A percentile compares a stretch with the other conserved stretches of the same genome.
phyloP scores from a whole-genome alignment of 2,113 vertebrate species.

The Quiscalus mexicanus region DNA sequence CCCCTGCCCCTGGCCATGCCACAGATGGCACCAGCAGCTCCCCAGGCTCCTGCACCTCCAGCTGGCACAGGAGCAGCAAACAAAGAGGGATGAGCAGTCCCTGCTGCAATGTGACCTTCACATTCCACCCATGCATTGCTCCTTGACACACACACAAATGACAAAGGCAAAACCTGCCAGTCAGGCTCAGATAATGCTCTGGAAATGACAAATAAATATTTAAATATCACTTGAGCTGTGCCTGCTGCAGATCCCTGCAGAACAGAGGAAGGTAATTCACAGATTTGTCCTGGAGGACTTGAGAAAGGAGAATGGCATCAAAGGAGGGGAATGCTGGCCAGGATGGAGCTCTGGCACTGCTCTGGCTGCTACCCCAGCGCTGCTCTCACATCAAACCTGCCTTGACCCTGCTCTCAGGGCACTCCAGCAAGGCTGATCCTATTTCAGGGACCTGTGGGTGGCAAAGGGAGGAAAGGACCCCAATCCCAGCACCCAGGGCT shows the following conservation, averaged over 20 bases:
- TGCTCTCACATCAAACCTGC: neutral
- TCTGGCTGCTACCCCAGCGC: neutral
- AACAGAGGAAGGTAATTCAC: neutral
- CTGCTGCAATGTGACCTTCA: slow-evolving; percentile 33
- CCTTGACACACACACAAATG: neutral
- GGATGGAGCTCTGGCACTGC: neutral
- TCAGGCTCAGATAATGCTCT: neutral
- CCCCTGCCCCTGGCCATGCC: neutral
- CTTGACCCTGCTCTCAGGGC: fast-evolving
- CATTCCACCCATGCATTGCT: neutral
- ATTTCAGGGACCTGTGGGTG: fast-evolving
- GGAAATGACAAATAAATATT: neutral
- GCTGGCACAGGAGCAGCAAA: neutral
- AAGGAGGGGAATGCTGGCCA: neutral
- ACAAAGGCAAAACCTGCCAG: neutral
- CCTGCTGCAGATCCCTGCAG: neutral
- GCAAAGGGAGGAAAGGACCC: neutral
- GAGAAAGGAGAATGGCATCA: neutral
- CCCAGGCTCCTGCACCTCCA: neutral
- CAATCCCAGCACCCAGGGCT: neutral
- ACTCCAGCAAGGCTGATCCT: neutral
- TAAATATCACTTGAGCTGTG: neutral
- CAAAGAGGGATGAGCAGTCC: neutral
- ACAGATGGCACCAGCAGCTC: slow-evolving; percentile 1
- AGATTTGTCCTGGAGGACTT: neutral